These are phyloP conservation scores for Columbina picui DNA, from an alignment of 2,113 vertebrate genomes.

Conservation along the genomic window DNA sequence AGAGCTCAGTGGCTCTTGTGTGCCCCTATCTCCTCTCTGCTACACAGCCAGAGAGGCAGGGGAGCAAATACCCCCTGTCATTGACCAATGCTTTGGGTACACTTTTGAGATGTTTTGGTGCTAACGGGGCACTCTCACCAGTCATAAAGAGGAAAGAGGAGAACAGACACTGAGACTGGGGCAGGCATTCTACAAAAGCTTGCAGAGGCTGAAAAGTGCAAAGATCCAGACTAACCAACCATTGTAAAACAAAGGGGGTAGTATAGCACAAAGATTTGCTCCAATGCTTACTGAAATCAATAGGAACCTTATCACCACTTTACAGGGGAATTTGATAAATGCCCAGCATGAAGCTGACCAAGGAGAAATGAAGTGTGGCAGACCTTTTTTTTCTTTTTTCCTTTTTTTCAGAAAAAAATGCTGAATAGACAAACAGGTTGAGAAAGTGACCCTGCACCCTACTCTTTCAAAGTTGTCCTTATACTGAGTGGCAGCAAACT, in stretches of 20 bases:
- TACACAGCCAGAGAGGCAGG: not conserved
- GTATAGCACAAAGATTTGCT: not conserved
- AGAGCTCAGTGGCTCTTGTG: not conserved
- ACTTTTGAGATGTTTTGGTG: not conserved
- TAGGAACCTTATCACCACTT: not conserved
- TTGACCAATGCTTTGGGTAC: not conserved
- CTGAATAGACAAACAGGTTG: not conserved
- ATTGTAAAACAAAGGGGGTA: not conserved
- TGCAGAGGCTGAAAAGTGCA: not conserved
- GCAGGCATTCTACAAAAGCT: not conserved
- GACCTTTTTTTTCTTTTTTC: not conserved
- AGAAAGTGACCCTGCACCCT: not conserved
- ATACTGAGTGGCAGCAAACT: not conserved
- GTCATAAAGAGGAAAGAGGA: not conserved
- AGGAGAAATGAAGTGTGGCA: not conserved
- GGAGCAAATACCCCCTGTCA: not conserved
- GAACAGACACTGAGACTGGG: accelerated
- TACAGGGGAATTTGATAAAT: not conserved
- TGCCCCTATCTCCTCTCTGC: accelerated
- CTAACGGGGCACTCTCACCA: accelerated
- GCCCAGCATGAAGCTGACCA: not conserved
- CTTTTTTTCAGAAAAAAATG: not conserved
- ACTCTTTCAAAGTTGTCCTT: not conserved
- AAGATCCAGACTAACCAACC: not conserved
- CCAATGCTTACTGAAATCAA: not conserved